phyloP scores from a whole-genome alignment of 2,888 invertebrate species.

The Stenotaenia linearis region DNA sequence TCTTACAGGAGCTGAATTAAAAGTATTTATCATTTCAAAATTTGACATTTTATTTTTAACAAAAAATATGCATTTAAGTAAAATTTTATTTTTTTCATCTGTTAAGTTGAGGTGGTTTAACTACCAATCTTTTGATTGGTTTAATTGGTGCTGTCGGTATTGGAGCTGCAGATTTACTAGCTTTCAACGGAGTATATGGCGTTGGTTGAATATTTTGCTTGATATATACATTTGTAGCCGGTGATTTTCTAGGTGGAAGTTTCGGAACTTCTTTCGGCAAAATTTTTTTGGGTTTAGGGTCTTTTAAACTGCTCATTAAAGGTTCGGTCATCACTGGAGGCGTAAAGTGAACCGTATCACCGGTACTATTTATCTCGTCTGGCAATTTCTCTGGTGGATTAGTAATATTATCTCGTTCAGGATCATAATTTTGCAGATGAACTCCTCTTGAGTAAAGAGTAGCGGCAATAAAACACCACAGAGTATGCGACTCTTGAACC shows the following conservation, averaged over 20 bases:
- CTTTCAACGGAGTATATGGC: not conserved
- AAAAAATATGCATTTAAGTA: too few species aligned
- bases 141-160: not conserved
- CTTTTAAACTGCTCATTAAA: not conserved
- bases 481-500: not conserved
- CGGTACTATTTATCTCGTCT: not conserved
- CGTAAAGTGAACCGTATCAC: not conserved
- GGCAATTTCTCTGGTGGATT: not conserved
- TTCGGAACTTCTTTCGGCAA: not conserved
- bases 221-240: not conserved
- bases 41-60: too few species aligned
- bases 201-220: not conserved
- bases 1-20: too few species aligned
- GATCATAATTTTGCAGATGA: slow-evolving; percentile 27
- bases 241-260: not conserved
- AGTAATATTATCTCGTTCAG: slow-evolving; percentile 16
- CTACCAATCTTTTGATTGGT: not conserved
- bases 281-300: not conserved
- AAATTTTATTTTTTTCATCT: too few species aligned
- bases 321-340: not conserved
- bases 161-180: not conserved
- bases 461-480: slow-evolving; percentile 24
- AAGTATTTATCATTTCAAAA: too few species aligned
- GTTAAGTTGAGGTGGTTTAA: too few species aligned
- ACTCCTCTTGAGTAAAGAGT: slow-evolving; percentile 6